Evolutionary conservation across 2,113 vertebrate genomes (phyloP).

Genomic region (Typhlomys cinereus): DNA sequence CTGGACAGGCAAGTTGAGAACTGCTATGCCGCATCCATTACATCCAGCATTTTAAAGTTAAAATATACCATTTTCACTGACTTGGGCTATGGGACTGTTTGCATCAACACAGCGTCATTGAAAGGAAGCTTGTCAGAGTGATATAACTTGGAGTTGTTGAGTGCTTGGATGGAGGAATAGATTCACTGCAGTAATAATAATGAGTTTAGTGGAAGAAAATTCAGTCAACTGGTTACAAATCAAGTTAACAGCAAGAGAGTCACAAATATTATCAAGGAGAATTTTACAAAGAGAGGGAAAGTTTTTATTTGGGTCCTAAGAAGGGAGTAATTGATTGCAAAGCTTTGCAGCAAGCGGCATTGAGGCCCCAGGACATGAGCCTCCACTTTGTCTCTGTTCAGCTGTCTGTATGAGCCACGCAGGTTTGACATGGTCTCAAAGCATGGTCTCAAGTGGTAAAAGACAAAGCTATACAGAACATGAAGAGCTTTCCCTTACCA

Average conservation of each 20-base stretch:
- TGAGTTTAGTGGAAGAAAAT: not conserved
- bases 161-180: not conserved
- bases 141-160: not conserved
- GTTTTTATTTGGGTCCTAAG: not conserved
- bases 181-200: no score
- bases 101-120: no score
- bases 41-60: not conserved
- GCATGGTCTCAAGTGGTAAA: not conserved
- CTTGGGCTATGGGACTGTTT: no score
- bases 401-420: fast-evolving
- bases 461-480: not conserved
- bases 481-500: not conserved
- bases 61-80: not conserved
- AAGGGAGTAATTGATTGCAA: not conserved
- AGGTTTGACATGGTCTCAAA: not conserved
- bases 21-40: fast-evolving
- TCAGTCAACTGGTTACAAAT: not conserved
- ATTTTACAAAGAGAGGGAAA: not conserved
- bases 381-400: no score
- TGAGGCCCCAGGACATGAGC: no score
- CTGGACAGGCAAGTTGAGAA: not conserved
- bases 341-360: fast-evolving
- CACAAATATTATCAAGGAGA: not conserved
- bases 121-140: not conserved
- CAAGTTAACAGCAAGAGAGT: not conserved